phyloP scores from a whole-genome alignment of 64 coral and sea anemone genomes.

The Acropora yongei region DNA sequence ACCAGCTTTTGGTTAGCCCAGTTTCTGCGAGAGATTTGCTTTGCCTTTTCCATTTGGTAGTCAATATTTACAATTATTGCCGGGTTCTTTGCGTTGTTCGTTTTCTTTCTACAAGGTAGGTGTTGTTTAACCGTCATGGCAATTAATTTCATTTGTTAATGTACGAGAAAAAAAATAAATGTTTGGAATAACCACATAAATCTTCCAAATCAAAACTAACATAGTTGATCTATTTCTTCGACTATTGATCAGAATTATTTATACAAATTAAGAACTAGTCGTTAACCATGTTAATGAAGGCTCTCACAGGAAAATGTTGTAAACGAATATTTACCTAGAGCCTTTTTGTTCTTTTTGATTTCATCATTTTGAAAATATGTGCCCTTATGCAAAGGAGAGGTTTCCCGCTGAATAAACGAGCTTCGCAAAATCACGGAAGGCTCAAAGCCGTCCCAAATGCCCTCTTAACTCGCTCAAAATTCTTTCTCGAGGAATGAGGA shows the following conservation, averaged over 20 bases:
- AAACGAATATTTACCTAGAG: not conserved
- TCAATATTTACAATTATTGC: not conserved
- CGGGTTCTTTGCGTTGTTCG: not conserved
- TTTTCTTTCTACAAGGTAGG: not conserved
- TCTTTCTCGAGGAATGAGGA: not conserved
- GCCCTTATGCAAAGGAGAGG: not conserved
- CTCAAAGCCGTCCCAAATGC: not conserved
- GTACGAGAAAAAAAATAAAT: too few relatives aligned
- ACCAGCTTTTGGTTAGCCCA: too few relatives aligned
- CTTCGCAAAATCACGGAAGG: constrained; percentile 23
- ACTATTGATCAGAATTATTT: too few relatives aligned
- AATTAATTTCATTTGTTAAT: not conserved
- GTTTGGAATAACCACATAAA: too few relatives aligned
- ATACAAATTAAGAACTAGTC: too few relatives aligned
- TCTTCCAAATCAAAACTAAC: too few relatives aligned
- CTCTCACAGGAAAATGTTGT: not conserved
- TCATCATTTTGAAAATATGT: constrained; percentile 17
- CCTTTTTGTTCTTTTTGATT: constrained; percentile 16
- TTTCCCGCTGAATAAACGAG: constrained; percentile 20
- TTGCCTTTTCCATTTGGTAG: too few relatives aligned
- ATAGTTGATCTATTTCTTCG: too few relatives aligned
- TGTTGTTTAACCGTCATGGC: not conserved
- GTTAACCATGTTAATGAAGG: not conserved
- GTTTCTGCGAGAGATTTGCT: too few relatives aligned
- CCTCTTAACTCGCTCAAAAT: not conserved